Evolutionary conservation across 1,140 invertebrate species (phyloP).

Genomic region (Heliconius hewitsoni): DNA sequence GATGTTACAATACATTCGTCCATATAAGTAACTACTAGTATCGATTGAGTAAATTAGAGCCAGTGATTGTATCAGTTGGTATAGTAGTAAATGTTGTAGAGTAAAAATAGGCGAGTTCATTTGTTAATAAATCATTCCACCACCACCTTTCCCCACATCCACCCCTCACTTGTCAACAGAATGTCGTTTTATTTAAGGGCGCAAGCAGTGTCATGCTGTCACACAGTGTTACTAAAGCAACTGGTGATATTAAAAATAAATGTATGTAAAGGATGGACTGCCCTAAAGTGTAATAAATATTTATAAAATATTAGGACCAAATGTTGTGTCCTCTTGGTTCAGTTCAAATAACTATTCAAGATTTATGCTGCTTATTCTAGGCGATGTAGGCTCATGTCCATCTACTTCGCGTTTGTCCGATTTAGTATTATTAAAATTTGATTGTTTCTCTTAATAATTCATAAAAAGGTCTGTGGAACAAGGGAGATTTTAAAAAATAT

Average conservation of each 20-base stretch:
- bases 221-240: conserved; percentile 41
- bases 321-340: too few species aligned
- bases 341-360: too few species aligned
- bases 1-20: not conserved
- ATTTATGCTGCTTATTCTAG: too few species aligned
- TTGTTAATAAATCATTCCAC: conserved; percentile 50
- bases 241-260: conserved; percentile 40
- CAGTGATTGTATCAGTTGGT: conserved; percentile 29
- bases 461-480: too few species aligned
- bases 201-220: conserved; percentile 40
- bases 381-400: too few species aligned
- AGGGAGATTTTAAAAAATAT: not conserved
- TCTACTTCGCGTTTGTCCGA: too few species aligned
- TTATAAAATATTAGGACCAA: too few species aligned
- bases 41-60: conserved; percentile 26
- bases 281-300: not conserved
- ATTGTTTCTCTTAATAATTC: too few species aligned
- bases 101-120: conserved; percentile 45
- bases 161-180: conserved; percentile 44
- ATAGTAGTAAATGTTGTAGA: conserved; percentile 33
- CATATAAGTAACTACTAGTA: not conserved
- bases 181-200: conserved; percentile 48
- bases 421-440: too few species aligned
- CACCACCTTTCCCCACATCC: conserved; percentile 23
- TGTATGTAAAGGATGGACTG: not conserved